A percentile compares a stretch with the other conserved stretches of the same genome.
phyloP scores from a whole-genome alignment of 2,113 vertebrate species.

The Pteropus alecto region DNA sequence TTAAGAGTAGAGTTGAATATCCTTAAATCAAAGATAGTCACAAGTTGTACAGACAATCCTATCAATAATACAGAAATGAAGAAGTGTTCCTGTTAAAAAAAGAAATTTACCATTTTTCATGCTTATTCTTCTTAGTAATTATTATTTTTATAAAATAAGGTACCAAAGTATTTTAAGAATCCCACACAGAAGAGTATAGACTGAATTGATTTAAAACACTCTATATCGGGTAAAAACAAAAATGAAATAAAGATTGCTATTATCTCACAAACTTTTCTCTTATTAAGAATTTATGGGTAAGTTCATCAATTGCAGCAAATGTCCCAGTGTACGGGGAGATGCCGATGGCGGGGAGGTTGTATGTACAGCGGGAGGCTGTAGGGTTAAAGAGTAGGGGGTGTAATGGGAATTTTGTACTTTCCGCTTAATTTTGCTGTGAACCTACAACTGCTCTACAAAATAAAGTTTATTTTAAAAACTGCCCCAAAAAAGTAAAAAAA shows the following conservation, averaged over 20 bases:
- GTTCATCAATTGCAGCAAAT: neutral
- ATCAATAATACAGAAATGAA: neutral
- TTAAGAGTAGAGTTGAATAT: neutral
- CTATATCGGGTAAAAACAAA: neutral
- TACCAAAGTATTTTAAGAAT: slow-evolving; percentile 7
- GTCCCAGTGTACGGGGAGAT: neutral
- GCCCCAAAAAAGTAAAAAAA: neutral
- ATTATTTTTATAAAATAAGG: slow-evolving; percentile 25
- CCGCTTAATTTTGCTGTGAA: neutral
- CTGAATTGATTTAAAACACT: neutral
- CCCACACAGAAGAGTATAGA: neutral
- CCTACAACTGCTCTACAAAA: neutral
- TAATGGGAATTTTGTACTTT: neutral
- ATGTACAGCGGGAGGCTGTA: too few species aligned
- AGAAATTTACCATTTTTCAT: neutral
- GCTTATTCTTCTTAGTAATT: neutral
- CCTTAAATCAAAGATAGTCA: slow-evolving; percentile 4
- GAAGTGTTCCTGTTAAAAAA: neutral
- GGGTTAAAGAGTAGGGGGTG: neutral
- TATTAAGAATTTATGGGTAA: neutral
- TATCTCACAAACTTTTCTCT: neutral
- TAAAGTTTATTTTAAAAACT: neutral
- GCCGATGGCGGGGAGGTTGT: neutral
- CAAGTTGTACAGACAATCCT: neutral
- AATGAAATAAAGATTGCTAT: neutral